These are phyloP conservation scores for Drosophila ambigua DNA, from an alignment of 1,140 invertebrate species.

Conservation along the genomic window DNA sequence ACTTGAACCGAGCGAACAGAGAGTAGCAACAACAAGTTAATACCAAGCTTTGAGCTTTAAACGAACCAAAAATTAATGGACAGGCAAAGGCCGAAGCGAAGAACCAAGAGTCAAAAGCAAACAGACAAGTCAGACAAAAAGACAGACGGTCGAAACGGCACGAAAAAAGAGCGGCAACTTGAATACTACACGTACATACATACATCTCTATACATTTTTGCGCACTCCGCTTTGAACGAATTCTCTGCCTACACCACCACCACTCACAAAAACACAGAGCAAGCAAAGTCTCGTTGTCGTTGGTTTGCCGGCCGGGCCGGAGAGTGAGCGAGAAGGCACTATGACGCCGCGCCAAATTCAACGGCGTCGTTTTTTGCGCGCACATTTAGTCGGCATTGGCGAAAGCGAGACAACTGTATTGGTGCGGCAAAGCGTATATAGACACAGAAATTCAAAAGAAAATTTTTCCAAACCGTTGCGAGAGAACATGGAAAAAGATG, in stretches of 20 bases:
- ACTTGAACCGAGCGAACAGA: constrained; percentile 52
- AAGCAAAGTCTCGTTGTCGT: constrained; percentile 51
- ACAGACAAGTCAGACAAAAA: constrained; percentile 48
- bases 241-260: not conserved
- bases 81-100: constrained; percentile 11
- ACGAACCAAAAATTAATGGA: constrained; percentile 53
- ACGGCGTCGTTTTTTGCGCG: constrained; percentile 80
- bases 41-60: constrained; percentile 62
- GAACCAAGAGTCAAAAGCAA: constrained; percentile 46
- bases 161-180: constrained; percentile 76
- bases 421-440: constrained; percentile 61
- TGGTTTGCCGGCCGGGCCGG: constrained; percentile 77
- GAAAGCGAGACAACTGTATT: constrained; percentile 61
- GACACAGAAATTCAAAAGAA: constrained; percentile 75
- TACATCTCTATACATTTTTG: constrained; percentile 59
- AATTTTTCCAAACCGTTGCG: constrained; percentile 68
- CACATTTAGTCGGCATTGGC: constrained; percentile 43
- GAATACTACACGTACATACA: constrained; percentile 51
- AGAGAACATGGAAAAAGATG: constrained; percentile 49
- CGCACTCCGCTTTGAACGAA: constrained; percentile 62
- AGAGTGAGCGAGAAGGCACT: constrained; percentile 69
- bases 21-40: constrained; percentile 34
- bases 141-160: constrained; percentile 60
- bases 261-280: constrained; percentile 52
- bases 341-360: constrained; percentile 79